Evolutionary conservation across 2,113 vertebrate species (phyloP).

Genomic region (Notarius quadriscutis): DNA sequence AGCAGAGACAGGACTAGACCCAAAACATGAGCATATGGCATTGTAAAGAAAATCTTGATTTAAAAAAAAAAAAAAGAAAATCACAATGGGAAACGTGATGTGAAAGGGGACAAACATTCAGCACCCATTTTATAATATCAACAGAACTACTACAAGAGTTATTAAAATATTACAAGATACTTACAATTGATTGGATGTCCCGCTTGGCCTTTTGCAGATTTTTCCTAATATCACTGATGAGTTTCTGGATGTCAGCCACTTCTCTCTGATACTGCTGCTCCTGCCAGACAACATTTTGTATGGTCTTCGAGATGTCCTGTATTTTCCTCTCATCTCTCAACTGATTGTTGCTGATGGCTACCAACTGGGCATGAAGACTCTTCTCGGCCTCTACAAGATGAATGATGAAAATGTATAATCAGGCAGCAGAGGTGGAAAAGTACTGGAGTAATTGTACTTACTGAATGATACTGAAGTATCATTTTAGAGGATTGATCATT

Average conservation of each 20-base stretch:
- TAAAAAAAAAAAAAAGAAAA: background rate
- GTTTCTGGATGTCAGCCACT: constrained; percentile 62
- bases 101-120: background rate
- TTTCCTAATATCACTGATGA: constrained; percentile 70
- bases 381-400: constrained; percentile 68
- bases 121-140: background rate
- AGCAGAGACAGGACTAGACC: background rate
- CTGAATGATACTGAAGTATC: background rate
- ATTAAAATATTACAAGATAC: background rate
- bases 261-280: constrained; percentile 67
- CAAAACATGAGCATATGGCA: background rate
- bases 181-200: constrained; percentile 67
- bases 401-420: background rate
- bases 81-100: background rate
- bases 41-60: background rate
- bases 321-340: constrained; percentile 63
- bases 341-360: constrained; percentile 67
- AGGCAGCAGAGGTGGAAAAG: background rate
- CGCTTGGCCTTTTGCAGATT: constrained; percentile 69
- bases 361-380: constrained; percentile 69
- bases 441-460: background rate
- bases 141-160: background rate
- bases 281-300: constrained; percentile 54
- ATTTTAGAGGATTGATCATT: background rate
- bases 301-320: constrained; percentile 59